Conservation (phyloP, 2,888 invertebrate species). For the Pandemis cinnamomeana region DNA sequence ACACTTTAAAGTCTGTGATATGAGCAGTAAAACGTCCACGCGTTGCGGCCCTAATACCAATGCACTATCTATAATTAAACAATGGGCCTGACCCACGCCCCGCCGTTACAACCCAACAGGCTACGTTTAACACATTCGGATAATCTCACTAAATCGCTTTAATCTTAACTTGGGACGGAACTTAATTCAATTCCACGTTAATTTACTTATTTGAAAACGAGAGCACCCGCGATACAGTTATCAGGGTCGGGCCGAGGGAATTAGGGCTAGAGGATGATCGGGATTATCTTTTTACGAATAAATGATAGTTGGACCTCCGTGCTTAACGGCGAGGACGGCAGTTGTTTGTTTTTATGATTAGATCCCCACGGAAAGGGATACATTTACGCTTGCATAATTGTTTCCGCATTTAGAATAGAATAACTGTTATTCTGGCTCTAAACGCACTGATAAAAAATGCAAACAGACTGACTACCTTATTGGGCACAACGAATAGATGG, state of each 20-base stretch:
- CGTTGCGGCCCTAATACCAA: slow-evolving; percentile 57
- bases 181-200: slow-evolving; percentile 80
- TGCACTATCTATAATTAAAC: slow-evolving; percentile 80
- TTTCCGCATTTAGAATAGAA: not conserved
- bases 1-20: slow-evolving; percentile 25
- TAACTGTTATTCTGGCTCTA: too few relatives aligned
- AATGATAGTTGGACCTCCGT: slow-evolving; percentile 51
- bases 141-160: slow-evolving; percentile 80
- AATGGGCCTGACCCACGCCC: slow-evolving; percentile 70
- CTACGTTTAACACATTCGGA: slow-evolving; percentile 79
- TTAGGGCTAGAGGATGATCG: slow-evolving; percentile 63
- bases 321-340: slow-evolving; percentile 29
- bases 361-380: slow-evolving; percentile 30
- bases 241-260: slow-evolving; percentile 59
- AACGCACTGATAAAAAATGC: too few relatives aligned
- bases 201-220: slow-evolving; percentile 80
- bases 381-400: not conserved
- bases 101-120: slow-evolving; percentile 71
- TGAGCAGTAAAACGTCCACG: slow-evolving; percentile 54
- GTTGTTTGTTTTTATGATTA: slow-evolving; percentile 39
- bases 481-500: too few relatives aligned
- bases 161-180: slow-evolving; percentile 76
- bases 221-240: slow-evolving; percentile 66
- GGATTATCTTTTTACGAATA: slow-evolving; percentile 75
- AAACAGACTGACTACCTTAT: too few relatives aligned